Evolutionary conservation across 2,888 invertebrate genomes (phyloP).

Genomic region (Cyaniris semiargus): DNA sequence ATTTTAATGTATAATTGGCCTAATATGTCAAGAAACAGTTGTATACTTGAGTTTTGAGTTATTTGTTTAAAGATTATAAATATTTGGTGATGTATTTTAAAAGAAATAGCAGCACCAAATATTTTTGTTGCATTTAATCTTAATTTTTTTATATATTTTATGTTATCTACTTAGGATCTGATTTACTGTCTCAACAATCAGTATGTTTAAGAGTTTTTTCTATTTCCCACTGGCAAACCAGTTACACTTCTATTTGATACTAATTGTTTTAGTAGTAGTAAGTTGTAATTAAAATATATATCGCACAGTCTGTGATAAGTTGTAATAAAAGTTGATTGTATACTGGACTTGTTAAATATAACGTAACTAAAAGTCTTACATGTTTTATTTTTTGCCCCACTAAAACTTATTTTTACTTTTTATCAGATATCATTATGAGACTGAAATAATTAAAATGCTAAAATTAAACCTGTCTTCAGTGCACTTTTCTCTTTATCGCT

Average conservation of each 20-base stretch:
- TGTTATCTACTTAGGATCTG: constrained; percentile 10
- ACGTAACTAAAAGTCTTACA: neutral
- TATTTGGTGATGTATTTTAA: neutral
- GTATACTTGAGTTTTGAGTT: neutral
- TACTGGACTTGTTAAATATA: neutral
- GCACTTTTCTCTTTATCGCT: no score
- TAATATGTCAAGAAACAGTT: neutral
- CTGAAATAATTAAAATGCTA: no score
- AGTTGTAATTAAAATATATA: neutral
- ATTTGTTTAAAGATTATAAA: neutral
- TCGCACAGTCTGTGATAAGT: constrained; percentile 22
- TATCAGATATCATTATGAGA: no score
- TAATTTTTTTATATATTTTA: neutral
- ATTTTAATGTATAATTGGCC: neutral
- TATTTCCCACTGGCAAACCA: neutral
- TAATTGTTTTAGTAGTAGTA: neutral
- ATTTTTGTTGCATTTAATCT: neutral
- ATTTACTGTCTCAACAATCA: neutral
- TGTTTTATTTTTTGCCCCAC: neutral
- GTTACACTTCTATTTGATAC: neutral
- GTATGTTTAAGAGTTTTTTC: neutral
- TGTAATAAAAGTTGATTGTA: constrained; percentile 10
- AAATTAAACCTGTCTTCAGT: no score
- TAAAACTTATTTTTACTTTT: neutral
- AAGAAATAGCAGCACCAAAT: neutral